Base-by-base conservation (phyloP, 2,888 invertebrate genomes). In the Entomobrya multifasciata region DNA sequence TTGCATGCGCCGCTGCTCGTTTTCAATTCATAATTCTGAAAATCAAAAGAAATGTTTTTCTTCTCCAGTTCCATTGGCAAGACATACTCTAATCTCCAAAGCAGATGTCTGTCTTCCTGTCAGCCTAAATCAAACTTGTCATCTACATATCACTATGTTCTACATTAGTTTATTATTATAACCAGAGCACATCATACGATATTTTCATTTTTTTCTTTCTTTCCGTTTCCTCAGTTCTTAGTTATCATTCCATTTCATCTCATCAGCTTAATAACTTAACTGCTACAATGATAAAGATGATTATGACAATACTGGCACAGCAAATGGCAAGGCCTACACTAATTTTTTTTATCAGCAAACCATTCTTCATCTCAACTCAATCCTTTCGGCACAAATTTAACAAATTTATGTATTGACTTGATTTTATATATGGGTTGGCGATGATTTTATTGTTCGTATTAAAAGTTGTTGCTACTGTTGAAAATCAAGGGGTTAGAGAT, bases 241-340 rank as follows among this genome's bases (percentile, higher is more conserved):
- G 20, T 72, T 27, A 49, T 72, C 72, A 49, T 25, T 49, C 49
- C 25, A 25, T 3, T 72, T 72, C 49, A 72, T 72, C 49, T 20
- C 25, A 72, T 72, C 72, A 72, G 72, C 55, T 30, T 55, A 76
- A 76, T 76, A 55, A 36, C 55, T 78, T 41, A 78, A 78, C 62
- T 57, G 62, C 57, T 60, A 76, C 41, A 25, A 44, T 44, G 60
- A 52, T 76, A 55, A 17, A 4, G 47, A 49, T 72, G 72, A 44
- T 70, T 17, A 11, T 41, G 67, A 72, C 25, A 72, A n/a, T n/a
- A 72, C 47, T 25, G 49, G 25, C 49, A 72, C 47, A 65, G 65
- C 65, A 65, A n/a, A n/a, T n/a, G n/a, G 65, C 49, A 49, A 15
- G 47, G 47, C 49, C 49, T 25, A 15, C 49, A 27, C 72, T 30